Percentiles rank a stretch among this genome's conserved stretches.
Evolutionary conservation across 2,888 invertebrate species (phyloP).

Genomic region (Rosalia funebris): DNA sequence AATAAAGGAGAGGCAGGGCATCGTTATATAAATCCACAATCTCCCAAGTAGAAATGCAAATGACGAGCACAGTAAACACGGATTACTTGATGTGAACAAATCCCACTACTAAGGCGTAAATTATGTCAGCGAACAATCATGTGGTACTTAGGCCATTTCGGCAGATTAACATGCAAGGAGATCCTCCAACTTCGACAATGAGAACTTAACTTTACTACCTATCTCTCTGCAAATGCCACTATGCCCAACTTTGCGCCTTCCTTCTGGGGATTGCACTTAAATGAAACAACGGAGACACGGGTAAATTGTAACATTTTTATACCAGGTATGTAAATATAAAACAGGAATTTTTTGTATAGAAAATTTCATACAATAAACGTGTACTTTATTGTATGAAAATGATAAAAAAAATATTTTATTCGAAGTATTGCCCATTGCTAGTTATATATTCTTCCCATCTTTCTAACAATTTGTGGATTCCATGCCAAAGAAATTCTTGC

Average conservation of each 20-base stretch:
- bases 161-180: conserved; percentile 60
- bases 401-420: no score
- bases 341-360: no score
- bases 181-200: conserved; percentile 58
- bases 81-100: conserved; percentile 59
- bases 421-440: no score
- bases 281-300: conserved; percentile 6
- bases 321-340: no score
- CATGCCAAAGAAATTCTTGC: no score
- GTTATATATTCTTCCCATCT: no score
- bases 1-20: conserved; percentile 46
- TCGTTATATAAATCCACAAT: conserved; percentile 54
- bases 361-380: no score
- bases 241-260: conserved; percentile 6
- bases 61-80: conserved; percentile 57
- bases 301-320: conserved; percentile 4
- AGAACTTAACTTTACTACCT: conserved; percentile 61
- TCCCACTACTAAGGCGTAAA: conserved; percentile 63
- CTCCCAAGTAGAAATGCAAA: conserved; percentile 55
- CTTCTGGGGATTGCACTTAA: conserved; percentile 10
- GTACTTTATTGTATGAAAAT: no score
- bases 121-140: conserved; percentile 64
- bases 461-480: no score
- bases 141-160: conserved; percentile 61
- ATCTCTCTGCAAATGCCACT: conserved; percentile 46